phyloP scores from a whole-genome alignment of 2,113 vertebrate genomes.

The Dasyurus viverrinus region DNA sequence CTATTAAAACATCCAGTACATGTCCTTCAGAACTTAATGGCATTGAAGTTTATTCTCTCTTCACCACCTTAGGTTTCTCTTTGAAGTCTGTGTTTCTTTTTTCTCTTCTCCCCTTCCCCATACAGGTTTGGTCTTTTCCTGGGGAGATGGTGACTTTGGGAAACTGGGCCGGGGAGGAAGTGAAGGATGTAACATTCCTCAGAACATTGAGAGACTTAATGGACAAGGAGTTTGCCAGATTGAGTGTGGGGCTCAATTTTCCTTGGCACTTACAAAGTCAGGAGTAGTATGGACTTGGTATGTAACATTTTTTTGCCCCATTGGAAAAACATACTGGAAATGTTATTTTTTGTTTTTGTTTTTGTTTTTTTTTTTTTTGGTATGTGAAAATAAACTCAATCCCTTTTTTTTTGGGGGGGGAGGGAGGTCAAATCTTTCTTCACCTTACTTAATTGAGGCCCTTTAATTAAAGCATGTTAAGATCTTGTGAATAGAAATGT shows the following conservation, averaged over 20 bases:
- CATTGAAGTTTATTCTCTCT: not conserved
- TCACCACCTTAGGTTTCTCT: not conserved
- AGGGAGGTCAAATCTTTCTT: not conserved
- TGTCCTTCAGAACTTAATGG: not conserved
- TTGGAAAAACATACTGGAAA: not conserved
- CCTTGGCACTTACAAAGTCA: constrained; percentile 96
- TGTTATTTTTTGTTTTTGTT: too few relatives aligned
- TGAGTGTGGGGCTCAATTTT: constrained; percentile 98
- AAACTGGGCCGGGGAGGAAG: constrained; percentile 98
- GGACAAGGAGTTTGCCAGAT: constrained; percentile 98
- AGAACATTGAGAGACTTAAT: constrained; percentile 97
- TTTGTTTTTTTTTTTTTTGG: not conserved
- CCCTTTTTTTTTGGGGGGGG: not conserved
- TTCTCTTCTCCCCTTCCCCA: not conserved
- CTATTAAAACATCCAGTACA: not conserved
- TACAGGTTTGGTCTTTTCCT: constrained; percentile 97
- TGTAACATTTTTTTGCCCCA: constrained; percentile 26
- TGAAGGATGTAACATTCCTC: constrained; percentile 98
- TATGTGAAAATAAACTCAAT: not conserved
- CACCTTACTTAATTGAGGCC: not conserved
- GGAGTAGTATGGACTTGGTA: constrained; percentile 99
- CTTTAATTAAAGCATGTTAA: not conserved
- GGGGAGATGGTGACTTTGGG: constrained; percentile 99
- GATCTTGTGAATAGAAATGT: not conserved
- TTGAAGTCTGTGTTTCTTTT: constrained; percentile 64